Evolutionary conservation across 2,113 vertebrate genomes (phyloP).

Genomic region (Gallinago jamesoni): DNA sequence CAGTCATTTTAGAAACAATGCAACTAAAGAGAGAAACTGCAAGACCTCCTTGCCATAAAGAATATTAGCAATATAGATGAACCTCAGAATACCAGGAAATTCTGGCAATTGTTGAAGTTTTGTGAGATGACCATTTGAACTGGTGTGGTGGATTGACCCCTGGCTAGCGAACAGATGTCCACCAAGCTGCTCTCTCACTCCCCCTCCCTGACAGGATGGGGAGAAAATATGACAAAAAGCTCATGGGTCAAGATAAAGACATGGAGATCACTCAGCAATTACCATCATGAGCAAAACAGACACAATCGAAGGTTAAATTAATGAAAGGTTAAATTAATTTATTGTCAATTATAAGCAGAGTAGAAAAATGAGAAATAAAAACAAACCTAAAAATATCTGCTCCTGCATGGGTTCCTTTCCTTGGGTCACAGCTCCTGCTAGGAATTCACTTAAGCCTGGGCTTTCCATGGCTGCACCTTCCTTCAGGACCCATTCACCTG

Average conservation of each 20-base stretch:
- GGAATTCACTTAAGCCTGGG: not conserved
- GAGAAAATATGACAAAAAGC: fast-evolving
- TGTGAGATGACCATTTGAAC: not conserved
- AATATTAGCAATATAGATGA: not conserved
- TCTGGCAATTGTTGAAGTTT: not conserved
- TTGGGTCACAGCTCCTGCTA: not conserved
- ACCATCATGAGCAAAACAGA: not conserved
- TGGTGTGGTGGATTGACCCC: not conserved
- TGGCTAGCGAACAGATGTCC: fast-evolving
- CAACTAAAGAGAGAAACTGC: not conserved
- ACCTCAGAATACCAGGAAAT: not conserved
- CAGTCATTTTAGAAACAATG: not conserved
- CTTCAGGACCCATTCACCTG: not conserved
- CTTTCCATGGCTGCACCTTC: not conserved
- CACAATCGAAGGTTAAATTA: too few species aligned
- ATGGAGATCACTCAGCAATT: not conserved
- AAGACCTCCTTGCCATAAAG: not conserved
- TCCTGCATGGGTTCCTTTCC: not conserved
- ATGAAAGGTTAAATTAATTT: not conserved
- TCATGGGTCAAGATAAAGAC: not conserved
- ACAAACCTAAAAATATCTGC: not conserved
- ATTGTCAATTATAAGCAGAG: not conserved
- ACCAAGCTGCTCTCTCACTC: not conserved
- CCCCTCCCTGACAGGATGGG: not conserved
- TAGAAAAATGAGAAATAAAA: not conserved